Evolutionary conservation across 2,888 invertebrate species (phyloP), one percentile per base, ranked within the genome.

Genomic region (Scaeva pyrastri): DNA sequence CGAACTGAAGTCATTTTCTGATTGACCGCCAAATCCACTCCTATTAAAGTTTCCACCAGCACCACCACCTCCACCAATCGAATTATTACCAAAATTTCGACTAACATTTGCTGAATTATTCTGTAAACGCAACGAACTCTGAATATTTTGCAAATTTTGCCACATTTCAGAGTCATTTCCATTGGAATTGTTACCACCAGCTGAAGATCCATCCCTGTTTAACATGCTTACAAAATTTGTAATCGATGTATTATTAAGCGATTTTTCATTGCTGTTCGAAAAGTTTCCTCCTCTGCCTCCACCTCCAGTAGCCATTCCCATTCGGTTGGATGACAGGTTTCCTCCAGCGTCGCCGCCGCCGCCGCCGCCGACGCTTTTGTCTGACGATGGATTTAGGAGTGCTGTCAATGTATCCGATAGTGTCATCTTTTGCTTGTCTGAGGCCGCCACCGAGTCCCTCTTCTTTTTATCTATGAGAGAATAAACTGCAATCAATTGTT

Each of bases 401-500:
- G 89, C 89, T 55, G 89, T 87, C 16, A 90, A 80, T 2, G 89
- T 89, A 52, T 90, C 90, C 2, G 90, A 90, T 1, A 90, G 70
- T 8, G 88, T 88, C 88, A 82, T 86, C 48, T 89, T 90, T 75
- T 87, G 88, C 64, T 74, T 89, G 21, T 85, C 73, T 12, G 58
- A 52, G 31, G 66, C 66, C 23, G 73, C 60, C 45, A 62, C 85
- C 4, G 89, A 87, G 58, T 88, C 83, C 11, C 89, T 87, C 70
- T 91, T 91, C 68, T 91, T 91, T 52, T 91, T 90, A 78, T 91
- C 90, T 68, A 92, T 90, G 5, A 91, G 23, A 0, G 90, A 90
- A 78, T 92, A 97, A 1, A 97, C 96, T 89, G 96, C 96, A 62
- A 97, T 96, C 0, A 97, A 94, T 88, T 95, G 95, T 89, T 97